Percentiles rank a stretch among this genome's conserved stretches.
phyloP scores from a whole-genome alignment of 1,140 invertebrate genomes.

The Zaprionus taronus region DNA sequence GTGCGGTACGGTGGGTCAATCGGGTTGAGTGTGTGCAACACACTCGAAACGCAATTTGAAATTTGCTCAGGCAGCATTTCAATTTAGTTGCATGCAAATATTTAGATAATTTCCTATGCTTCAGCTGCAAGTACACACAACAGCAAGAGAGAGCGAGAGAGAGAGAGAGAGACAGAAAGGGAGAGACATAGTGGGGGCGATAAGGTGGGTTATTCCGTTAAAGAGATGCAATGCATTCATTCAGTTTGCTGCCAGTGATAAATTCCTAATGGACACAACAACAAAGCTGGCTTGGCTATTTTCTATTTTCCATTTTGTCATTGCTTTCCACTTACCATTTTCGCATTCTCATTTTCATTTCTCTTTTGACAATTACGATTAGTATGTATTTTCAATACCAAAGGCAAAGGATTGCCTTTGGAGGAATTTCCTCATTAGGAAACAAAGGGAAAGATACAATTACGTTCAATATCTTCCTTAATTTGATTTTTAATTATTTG shows the following conservation, averaged over 20 bases:
- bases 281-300: background rate
- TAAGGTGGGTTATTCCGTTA: background rate
- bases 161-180: background rate
- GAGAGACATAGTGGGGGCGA: background rate
- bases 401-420: too few relatives aligned
- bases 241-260: constrained; percentile 9
- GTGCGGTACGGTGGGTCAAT: background rate
- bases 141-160: background rate
- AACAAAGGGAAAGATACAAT: background rate
- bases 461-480: too few relatives aligned
- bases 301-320: constrained; percentile 50
- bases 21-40: background rate
- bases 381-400: constrained; percentile 52
- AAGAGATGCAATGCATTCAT: constrained; percentile 1
- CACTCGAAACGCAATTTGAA: constrained; percentile 30
- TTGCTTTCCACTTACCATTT: constrained; percentile 24
- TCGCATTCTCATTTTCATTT: constrained; percentile 4
- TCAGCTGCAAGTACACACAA: constrained; percentile 46
- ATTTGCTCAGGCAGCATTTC: constrained; percentile 56
- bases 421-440: background rate
- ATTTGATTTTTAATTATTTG: background rate
- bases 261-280: constrained; percentile 10
- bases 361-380: constrained; percentile 32
- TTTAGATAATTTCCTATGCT: constrained; percentile 76
- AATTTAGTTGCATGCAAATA: constrained; percentile 77